Evolutionary conservation across 2,888 invertebrate genomes (phyloP).

Genomic region (Clostera curtula): DNA sequence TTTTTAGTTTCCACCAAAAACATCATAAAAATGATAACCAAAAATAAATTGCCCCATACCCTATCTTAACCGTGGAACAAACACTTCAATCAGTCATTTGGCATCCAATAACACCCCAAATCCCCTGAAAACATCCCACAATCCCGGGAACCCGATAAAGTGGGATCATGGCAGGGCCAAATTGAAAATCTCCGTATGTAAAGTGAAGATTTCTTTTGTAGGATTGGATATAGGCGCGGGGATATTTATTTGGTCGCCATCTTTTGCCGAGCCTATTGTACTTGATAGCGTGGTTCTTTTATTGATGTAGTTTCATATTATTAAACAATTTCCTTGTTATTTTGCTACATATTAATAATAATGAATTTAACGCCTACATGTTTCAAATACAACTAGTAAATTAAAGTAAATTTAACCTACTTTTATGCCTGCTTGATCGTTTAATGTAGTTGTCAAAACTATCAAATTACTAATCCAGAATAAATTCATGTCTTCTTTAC

Average conservation of each 20-base stretch:
- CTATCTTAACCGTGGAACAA: constrained; percentile 25
- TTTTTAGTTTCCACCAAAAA: constrained; percentile 8
- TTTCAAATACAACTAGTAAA: too few relatives aligned
- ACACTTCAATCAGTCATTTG: constrained; percentile 28
- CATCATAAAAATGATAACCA: constrained; percentile 19
- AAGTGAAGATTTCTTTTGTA: constrained; percentile 16
- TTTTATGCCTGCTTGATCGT: too few relatives aligned
- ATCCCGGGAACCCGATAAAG: constrained; percentile 29
- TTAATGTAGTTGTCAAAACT: too few relatives aligned
- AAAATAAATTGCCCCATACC: constrained; percentile 18
- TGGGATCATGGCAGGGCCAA: constrained; percentile 26
- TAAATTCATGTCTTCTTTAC: too few relatives aligned
- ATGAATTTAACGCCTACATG: too few relatives aligned
- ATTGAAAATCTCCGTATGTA: constrained; percentile 30
- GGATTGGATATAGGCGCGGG: constrained; percentile 5
- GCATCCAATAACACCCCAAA: constrained; percentile 24
- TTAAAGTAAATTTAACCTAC: too few relatives aligned
- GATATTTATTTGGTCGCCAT: constrained; percentile 3
- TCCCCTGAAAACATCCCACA: constrained; percentile 24
- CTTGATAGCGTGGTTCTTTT: too few relatives aligned
- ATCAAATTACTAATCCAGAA: too few relatives aligned
- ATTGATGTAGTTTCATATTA: too few relatives aligned
- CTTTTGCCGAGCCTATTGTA: constrained; percentile 4
- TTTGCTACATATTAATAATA: too few relatives aligned
- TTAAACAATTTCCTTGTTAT: too few relatives aligned